Evolutionary conservation across 2,113 vertebrate species (phyloP).

Genomic region (Clarias magur): DNA sequence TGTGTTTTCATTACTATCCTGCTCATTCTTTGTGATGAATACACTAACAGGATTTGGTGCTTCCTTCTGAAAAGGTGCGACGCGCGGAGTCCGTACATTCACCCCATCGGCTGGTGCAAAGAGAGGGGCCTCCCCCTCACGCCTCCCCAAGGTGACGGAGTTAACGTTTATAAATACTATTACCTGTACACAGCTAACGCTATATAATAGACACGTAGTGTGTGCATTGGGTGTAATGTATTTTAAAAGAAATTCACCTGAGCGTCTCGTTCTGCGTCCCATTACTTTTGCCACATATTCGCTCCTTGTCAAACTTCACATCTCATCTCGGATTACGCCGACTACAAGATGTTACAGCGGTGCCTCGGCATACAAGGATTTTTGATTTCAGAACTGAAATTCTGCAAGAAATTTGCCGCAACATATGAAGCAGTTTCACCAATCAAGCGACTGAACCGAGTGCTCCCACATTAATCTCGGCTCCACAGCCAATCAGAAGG

Average conservation of each 20-base stretch:
- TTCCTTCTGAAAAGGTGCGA: conserved; percentile 83
- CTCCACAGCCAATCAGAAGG: too few species aligned
- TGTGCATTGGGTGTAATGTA: background rate
- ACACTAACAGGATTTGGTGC: background rate
- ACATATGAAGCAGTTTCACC: too few species aligned
- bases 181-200: background rate
- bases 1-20: background rate
- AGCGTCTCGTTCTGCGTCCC: background rate
- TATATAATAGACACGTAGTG: background rate
- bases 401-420: too few species aligned
- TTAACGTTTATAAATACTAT: background rate
- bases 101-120: conserved; percentile 96
- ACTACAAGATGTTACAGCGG: too few species aligned
- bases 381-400: too few species aligned
- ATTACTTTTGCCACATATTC: background rate
- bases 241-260: background rate
- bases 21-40: background rate
- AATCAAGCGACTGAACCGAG: too few species aligned
- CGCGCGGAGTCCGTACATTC: conserved; percentile 93
- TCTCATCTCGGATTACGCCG: background rate
- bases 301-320: background rate
- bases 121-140: conserved; percentile 91
- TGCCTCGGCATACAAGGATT: too few species aligned
- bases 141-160: conserved; percentile 88
- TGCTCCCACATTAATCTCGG: too few species aligned